phyloP scores from a whole-genome alignment of 2,113 vertebrate species.

The Embiotoca jacksoni region DNA sequence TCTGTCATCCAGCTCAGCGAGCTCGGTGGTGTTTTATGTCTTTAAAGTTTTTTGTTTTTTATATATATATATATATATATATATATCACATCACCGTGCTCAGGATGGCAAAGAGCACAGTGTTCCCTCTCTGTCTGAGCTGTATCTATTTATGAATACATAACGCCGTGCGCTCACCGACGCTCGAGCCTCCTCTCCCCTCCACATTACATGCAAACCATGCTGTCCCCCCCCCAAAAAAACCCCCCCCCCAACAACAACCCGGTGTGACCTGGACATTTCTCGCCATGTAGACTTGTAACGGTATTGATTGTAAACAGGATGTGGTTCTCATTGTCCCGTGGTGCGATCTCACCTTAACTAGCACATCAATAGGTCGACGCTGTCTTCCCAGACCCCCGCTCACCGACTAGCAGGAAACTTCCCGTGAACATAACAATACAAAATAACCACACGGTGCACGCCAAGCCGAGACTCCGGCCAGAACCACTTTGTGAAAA shows the following conservation, averaged over 20 bases:
- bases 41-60: slow-evolving; percentile 42
- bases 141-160: slow-evolving; percentile 35
- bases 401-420: too few relatives aligned
- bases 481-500: neutral
- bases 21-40: slow-evolving; percentile 28
- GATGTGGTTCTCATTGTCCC: slow-evolving; percentile 55
- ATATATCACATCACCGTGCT: slow-evolving; percentile 37
- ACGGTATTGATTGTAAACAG: slow-evolving; percentile 75
- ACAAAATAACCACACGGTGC: neutral
- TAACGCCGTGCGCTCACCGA: neutral
- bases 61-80: too few relatives aligned
- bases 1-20: slow-evolving; percentile 25
- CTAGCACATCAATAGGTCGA: slow-evolving; percentile 65
- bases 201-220: neutral
- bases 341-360: slow-evolving; percentile 63
- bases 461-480: neutral
- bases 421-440: neutral
- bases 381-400: slow-evolving; percentile 31
- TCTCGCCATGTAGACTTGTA: slow-evolving; percentile 61
- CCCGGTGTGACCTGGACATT: slow-evolving; percentile 39
- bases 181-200: slow-evolving; percentile 9
- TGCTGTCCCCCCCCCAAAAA: too few relatives aligned
- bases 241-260: too few relatives aligned
- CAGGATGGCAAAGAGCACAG: slow-evolving; percentile 33
- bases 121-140: slow-evolving; percentile 38